These are phyloP conservation scores for Dreissena polymorpha DNA, from an alignment of 1,140 invertebrate genomes.

Conservation along the genomic window DNA sequence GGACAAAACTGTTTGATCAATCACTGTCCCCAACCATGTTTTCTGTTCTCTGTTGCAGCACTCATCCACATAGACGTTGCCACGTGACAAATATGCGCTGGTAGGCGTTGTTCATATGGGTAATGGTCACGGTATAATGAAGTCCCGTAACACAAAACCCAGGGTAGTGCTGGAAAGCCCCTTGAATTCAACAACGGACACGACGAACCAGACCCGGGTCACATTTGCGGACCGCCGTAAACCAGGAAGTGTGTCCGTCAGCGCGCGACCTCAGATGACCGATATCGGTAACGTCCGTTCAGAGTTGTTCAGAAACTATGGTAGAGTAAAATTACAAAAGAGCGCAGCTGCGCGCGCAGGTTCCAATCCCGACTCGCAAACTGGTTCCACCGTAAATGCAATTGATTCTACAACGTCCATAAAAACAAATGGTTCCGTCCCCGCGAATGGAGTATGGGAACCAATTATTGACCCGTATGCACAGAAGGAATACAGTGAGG, in stretches of 20 bases:
- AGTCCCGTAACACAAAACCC: slow-evolving; percentile 15
- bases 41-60: no score
- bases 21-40: no score
- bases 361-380: neutral
- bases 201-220: slow-evolving; percentile 6
- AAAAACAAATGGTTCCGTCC: slow-evolving; percentile 19
- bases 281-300: slow-evolving; percentile 39
- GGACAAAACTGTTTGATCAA: no score
- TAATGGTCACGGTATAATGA: neutral
- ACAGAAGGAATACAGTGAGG: slow-evolving; percentile 6
- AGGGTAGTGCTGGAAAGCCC: slow-evolving; percentile 46
- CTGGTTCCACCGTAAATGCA: slow-evolving; percentile 7
- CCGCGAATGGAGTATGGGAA: slow-evolving; percentile 45
- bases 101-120: neutral
- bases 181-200: slow-evolving; percentile 30
- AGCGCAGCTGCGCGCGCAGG: neutral
- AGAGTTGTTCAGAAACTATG: neutral
- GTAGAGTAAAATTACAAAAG: slow-evolving; percentile 13
- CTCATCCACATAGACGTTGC: no score
- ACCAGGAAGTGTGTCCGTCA: slow-evolving; percentile 13
- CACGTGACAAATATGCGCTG: neutral
- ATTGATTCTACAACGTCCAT: slow-evolving; percentile 35
- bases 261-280: slow-evolving; percentile 43
- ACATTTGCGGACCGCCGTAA: slow-evolving; percentile 30
- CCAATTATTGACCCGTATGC: slow-evolving; percentile 43